Evolutionary conservation across 1,140 invertebrate species (phyloP), one percentile per base, ranked within the genome.

Genomic region (Berghia stephanieae): DNA sequence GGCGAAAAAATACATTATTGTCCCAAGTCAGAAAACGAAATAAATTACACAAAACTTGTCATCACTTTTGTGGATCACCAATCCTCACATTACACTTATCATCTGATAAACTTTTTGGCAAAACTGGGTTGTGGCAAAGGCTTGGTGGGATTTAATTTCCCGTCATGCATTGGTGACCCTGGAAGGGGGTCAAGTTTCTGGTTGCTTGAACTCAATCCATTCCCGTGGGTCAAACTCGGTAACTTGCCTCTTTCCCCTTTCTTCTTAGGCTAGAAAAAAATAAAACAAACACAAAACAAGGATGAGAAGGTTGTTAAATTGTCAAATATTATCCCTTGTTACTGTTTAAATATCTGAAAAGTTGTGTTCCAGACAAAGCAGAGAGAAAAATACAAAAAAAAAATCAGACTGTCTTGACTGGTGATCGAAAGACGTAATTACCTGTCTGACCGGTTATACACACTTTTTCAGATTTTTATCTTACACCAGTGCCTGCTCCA

Each of bases 31-130:
- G 46, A 31, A 8, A 36, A 3, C 1, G 6, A 24, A 63, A 21
- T 74, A n/a, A 34, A n/a, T 24, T n/a, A 16, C 44, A 21, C 46
- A 49, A 55, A 13, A 8, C 8, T 3, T 3, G 44, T 34, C 40
- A 10, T 27, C 42, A 71, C 3, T 24, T 24, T 24, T 27, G 3
- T 34, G 16, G 24, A 38, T 5, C 13, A 3, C 40, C 21, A 13
- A 8, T 8, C 34, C 66, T 6, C 4, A 74, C 8, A 21, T 8
- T 57, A 38, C 52, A 40, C 21, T 21, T 57, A 46, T 85, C 79
- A 87, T 79, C 84, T 85, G 13, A 87, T 82, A 81, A 88, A 87
- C 72, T 87, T 88, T 77, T 88, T 88, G n/a, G 80, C 79, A 38
- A 83, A 83, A n/a, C 69, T 67, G 57, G 86, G 83, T 10, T 82